Conservation (phyloP, 2,113 vertebrate genomes). For the Leucoraja erinaceus region DNA sequence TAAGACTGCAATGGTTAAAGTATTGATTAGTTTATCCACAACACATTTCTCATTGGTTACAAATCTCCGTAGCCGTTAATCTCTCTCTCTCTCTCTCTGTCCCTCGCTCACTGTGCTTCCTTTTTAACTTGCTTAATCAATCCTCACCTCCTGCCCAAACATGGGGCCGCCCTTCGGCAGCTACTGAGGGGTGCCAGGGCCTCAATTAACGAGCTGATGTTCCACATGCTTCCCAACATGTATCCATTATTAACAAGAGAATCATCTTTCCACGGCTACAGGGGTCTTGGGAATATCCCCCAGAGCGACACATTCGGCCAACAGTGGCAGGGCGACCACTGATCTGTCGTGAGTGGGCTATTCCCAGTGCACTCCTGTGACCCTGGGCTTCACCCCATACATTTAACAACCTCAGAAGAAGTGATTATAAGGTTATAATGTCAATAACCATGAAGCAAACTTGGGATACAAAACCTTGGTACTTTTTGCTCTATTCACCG, state of each 20-base stretch:
- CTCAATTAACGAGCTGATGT: background rate
- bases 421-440: background rate
- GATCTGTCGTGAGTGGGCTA: background rate
- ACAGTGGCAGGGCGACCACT: background rate
- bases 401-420: background rate
- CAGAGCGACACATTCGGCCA: background rate
- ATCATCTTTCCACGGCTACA: background rate
- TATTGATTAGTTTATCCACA: constrained; percentile 17
- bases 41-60: constrained; percentile 12
- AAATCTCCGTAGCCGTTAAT: background rate
- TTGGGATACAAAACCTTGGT: background rate
- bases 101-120: background rate
- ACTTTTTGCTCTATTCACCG: background rate
- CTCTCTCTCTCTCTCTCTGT: background rate
- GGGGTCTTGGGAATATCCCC: background rate
- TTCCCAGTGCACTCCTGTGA: background rate
- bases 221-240: background rate
- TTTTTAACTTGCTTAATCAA: constrained; percentile 30
- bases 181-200: background rate
- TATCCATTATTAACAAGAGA: background rate
- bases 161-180: background rate
- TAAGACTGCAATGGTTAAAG: background rate
- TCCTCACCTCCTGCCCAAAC: background rate
- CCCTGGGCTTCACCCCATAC: background rate
- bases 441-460: background rate